phyloP scores from a whole-genome alignment of 2,888 invertebrate genomes.

The Cataglyphis altisquamis region DNA sequence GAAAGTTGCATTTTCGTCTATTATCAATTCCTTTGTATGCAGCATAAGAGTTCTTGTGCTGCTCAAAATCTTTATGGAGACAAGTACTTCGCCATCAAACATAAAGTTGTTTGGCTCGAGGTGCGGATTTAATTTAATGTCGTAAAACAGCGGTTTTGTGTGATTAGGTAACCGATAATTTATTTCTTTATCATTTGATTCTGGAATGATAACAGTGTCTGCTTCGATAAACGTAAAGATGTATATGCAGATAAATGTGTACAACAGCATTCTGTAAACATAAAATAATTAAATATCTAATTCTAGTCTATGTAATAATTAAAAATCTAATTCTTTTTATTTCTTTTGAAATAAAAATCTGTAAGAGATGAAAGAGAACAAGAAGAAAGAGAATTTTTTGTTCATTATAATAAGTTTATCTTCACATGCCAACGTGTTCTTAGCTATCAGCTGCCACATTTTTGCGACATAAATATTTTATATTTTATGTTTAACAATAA shows the following conservation, averaged over 20 bases:
- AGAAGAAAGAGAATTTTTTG: neutral
- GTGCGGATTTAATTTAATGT: slow-evolving; percentile 86
- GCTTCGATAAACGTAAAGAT: neutral
- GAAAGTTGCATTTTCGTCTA: slow-evolving; percentile 29
- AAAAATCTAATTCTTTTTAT: neutral
- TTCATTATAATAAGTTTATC: neutral
- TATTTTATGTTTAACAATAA: neutral
- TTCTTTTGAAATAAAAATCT: neutral
- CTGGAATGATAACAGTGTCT: neutral
- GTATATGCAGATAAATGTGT: neutral
- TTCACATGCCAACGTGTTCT: neutral
- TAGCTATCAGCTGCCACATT: neutral
- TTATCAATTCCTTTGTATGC: slow-evolving; percentile 58
- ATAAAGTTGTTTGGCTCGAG: slow-evolving; percentile 82
- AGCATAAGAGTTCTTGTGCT: slow-evolving; percentile 49
- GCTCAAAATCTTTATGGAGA: slow-evolving; percentile 50
- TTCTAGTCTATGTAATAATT: neutral
- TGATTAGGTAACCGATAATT: slow-evolving; percentile 87
- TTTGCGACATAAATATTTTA: neutral
- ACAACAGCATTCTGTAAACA: slow-evolving; percentile 8
- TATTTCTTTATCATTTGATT: neutral
- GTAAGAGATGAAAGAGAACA: neutral
- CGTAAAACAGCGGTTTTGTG: slow-evolving; percentile 87
- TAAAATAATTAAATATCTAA: neutral
- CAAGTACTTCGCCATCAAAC: slow-evolving; percentile 63